Conservation (phyloP, 2,888 invertebrate genomes). For the Noctua janthe region DNA sequence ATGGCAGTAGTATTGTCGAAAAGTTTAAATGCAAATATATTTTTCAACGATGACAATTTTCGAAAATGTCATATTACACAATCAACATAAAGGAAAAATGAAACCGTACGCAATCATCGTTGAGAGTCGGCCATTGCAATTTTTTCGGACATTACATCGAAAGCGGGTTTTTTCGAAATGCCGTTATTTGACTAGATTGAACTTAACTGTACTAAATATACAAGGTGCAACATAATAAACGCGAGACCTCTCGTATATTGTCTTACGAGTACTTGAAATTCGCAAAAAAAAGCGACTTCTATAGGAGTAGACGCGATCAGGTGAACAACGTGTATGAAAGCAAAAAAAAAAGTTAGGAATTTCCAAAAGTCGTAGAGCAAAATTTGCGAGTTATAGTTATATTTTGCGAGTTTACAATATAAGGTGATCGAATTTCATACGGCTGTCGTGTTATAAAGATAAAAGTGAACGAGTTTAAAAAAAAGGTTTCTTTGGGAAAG, state of each 20-base stretch:
- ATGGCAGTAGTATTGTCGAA: slow-evolving; percentile 12
- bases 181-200: slow-evolving; percentile 8
- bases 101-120: slow-evolving; percentile 58
- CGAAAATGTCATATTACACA: slow-evolving; percentile 46
- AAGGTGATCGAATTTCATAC: no score
- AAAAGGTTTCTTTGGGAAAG: no score
- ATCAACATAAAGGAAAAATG: slow-evolving; percentile 59
- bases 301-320: no score
- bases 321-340: no score
- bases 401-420: no score
- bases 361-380: no score
- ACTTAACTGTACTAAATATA: neutral
- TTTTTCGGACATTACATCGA: slow-evolving; percentile 46
- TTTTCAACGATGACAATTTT: slow-evolving; percentile 32
- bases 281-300: neutral
- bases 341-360: no score
- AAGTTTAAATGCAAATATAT: slow-evolving; percentile 43
- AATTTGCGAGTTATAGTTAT: no score
- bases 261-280: neutral
- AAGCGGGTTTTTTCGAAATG: slow-evolving; percentile 31
- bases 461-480: no score
- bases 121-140: slow-evolving; percentile 29
- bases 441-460: no score
- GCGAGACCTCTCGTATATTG: neutral
- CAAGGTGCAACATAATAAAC: neutral